Evolutionary conservation across 2,888 invertebrate species (phyloP), one percentile per base, ranked within the genome.

Genomic region (Tiliacea citrago): DNA sequence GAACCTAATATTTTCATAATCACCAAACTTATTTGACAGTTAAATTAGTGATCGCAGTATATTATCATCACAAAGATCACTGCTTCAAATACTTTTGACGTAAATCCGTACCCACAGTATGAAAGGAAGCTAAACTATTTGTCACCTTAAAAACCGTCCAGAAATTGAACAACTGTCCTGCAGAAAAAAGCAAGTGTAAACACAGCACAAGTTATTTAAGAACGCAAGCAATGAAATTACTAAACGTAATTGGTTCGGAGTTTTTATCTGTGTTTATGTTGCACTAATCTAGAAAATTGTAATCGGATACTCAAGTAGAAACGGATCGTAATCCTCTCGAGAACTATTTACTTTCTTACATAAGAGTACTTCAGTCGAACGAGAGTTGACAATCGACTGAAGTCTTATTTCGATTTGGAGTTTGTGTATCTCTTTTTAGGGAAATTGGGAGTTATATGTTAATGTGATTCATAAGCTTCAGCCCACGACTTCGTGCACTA

Each of bases 161-260:
- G 9, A 39, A 61, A 69, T 42, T 55, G 29, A 13, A 62, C 2
- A 12, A 75, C 60, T 72, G 1, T 69, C 62, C 63, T 24, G 39
- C 12, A 58, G 1, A 63, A 69, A n/a, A n/a, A 9, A 0, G 13
- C 29, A 35, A 39, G 45, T 71, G 29, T 71, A 83, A 90, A 91
- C 88, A 81, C 71, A 83, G 86, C 90, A 86, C 67, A 79, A 84
- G 79, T 86, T 79, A 88, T 89, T 89, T 90, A 88, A 89, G 89
- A 86, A 84, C 88, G 85, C 84, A 81, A 84, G 83, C 88, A 90
- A 90, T 90, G 86, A 88, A 90, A 91, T 91, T 90, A 90, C 90
- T 89, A 85, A 85, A 88, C 89, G 88, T 91, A 91, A 90, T 91
- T 90, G 89, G 85, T 86, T 82, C 86, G 73, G 88, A 86, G 86